These are phyloP conservation scores for Rana temporaria DNA, from an alignment of 2,113 vertebrate genomes.

Conservation along the genomic window DNA sequence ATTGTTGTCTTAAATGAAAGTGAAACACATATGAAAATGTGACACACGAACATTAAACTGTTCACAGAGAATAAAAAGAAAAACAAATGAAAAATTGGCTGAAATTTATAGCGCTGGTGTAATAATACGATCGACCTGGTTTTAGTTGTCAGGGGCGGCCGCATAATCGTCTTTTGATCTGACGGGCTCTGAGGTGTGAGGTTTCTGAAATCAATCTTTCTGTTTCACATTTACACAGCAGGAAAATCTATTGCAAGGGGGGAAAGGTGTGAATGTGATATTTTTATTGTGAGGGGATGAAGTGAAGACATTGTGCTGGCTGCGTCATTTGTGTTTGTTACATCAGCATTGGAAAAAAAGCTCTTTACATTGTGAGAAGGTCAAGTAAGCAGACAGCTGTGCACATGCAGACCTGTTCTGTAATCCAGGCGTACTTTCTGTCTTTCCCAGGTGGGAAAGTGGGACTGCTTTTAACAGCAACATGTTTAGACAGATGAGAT, in stretches of 20 bases:
- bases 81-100: background rate
- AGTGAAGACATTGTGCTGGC: background rate
- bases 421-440: too few species aligned
- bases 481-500: too few species aligned
- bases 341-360: background rate
- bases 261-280: conserved; percentile 12
- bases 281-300: conserved; percentile 23
- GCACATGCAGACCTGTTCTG: too few species aligned
- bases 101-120: background rate
- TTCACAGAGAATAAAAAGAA: background rate
- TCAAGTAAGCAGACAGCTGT: too few species aligned
- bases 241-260: background rate
- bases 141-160: conserved; percentile 11
- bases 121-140: background rate
- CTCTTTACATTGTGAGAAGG: too few species aligned
- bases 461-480: too few species aligned
- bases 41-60: background rate
- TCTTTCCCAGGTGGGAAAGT: too few species aligned
- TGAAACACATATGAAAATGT: background rate
- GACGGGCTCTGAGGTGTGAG: conserved; percentile 17
- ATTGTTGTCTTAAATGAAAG: too few species aligned
- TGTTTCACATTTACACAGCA: conserved; percentile 47
- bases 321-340: background rate
- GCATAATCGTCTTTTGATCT: conserved; percentile 26
- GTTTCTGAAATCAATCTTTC: conserved; percentile 41